These are phyloP conservation scores for Rhynchotus rufescens DNA, from an alignment of 2,797 vertebrate species.

Conservation along the genomic window DNA sequence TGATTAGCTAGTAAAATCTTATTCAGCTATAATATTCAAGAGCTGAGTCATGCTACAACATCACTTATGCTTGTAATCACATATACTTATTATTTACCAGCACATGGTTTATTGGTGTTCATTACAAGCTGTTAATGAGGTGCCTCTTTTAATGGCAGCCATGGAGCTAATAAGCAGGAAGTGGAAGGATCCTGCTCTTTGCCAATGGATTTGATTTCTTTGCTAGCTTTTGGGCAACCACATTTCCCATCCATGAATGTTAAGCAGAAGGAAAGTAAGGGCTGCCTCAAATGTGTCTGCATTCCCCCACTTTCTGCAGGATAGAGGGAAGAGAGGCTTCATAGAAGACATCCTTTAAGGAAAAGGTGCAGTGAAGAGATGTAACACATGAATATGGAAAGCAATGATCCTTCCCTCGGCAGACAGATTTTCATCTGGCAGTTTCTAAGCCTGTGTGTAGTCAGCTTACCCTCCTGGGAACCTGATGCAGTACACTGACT, in stretches of 20 bases:
- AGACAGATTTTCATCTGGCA: background rate
- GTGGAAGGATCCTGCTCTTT: slow-evolving; percentile 38
- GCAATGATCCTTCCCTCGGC: rapidly evolving
- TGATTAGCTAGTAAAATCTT: background rate
- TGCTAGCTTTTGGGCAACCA: background rate
- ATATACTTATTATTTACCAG: slow-evolving; percentile 70
- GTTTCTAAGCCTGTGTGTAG: rapidly evolving
- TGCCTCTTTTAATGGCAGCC: slow-evolving; percentile 43
- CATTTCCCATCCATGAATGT: background rate
- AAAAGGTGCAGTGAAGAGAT: background rate
- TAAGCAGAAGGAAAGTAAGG: background rate
- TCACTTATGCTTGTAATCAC: slow-evolving; percentile 32
- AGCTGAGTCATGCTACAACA: background rate
- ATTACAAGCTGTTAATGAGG: slow-evolving; percentile 71
- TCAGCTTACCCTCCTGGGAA: background rate
- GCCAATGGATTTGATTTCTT: slow-evolving; percentile 28
- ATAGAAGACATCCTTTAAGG: background rate
- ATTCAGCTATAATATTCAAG: slow-evolving; percentile 25
- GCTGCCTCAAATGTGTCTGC: background rate
- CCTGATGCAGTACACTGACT: rapidly evolving
- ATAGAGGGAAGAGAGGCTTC: background rate
- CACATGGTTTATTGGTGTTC: slow-evolving; percentile 40
- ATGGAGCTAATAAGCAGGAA: slow-evolving; percentile 9
- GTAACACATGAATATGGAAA: rapidly evolving
- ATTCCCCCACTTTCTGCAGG: background rate